These are phyloP conservation scores for Leucopsar rothschildi DNA, from an alignment of 2,113 vertebrate genomes.

Conservation along the genomic window DNA sequence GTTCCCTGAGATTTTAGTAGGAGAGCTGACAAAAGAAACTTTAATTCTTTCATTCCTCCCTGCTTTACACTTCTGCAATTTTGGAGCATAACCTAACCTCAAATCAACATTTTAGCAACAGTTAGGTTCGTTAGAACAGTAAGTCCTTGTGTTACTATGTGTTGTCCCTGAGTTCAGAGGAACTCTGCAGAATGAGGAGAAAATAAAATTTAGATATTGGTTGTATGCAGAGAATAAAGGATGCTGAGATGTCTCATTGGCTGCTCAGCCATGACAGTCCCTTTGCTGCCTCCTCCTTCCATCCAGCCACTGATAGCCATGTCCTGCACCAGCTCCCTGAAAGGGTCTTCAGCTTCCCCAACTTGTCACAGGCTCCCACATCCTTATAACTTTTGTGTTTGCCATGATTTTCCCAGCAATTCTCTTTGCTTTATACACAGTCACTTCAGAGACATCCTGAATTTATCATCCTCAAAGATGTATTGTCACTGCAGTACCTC, in stretches of 20 bases:
- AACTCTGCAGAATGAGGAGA: neutral
- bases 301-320: neutral
- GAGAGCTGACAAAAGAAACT: neutral
- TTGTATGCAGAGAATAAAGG: neutral
- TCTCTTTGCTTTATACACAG: neutral
- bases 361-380: neutral
- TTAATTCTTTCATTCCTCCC: neutral
- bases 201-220: neutral
- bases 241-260: neutral
- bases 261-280: neutral
- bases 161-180: neutral
- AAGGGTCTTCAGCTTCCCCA: neutral
- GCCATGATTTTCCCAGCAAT: neutral
- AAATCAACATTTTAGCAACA: neutral
- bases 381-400: neutral
- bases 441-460: neutral
- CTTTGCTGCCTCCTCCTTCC: neutral
- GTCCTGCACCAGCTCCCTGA: neutral
- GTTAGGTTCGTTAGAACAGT: neutral
- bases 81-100: neutral
- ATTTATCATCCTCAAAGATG: neutral
- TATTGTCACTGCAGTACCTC: neutral
- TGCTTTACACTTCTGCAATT: neutral
- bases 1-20: neutral
- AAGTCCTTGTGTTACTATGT: neutral